These are phyloP conservation scores for Nowickia ferox DNA, from an alignment of 2,888 invertebrate genomes.

Conservation along the genomic window DNA sequence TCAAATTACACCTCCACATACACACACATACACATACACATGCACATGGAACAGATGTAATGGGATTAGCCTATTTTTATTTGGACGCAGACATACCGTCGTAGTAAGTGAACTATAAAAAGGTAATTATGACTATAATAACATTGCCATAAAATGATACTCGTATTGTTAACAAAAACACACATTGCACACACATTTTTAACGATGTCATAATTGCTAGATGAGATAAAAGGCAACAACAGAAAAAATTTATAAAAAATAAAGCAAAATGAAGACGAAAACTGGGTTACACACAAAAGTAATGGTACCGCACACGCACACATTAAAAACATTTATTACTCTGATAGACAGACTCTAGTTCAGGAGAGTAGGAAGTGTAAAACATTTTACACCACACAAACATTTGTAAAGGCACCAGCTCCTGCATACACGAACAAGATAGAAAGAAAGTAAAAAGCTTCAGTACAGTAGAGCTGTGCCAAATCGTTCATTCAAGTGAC, in stretches of 20 bases:
- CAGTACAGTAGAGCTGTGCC: no score
- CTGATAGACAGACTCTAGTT: background rate
- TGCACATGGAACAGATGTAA: background rate
- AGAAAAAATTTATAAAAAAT: background rate
- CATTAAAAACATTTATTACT: background rate
- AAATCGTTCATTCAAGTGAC: no score
- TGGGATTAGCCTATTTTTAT: background rate
- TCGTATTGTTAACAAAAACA: conserved; percentile 24
- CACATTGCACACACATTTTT: conserved; percentile 5
- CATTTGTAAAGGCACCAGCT: conserved; percentile 42
- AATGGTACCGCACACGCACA: conserved; percentile 14
- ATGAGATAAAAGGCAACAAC: conserved; percentile 24
- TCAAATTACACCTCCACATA: background rate
- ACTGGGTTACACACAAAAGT: conserved; percentile 36
- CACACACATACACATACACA: background rate
- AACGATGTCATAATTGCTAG: conserved; percentile 37
- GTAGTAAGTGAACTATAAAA: background rate
- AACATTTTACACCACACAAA: conserved; percentile 32
- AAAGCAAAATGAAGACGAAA: background rate
- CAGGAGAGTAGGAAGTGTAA: background rate
- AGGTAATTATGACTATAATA: conserved; percentile 51
- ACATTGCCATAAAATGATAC: conserved; percentile 40
- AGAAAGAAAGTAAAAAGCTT: no score
- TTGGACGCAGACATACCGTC: background rate
- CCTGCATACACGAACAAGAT: background rate